These are phyloP conservation scores for Megamerina dolium DNA, from an alignment of 2,888 invertebrate species.

Conservation along the genomic window DNA sequence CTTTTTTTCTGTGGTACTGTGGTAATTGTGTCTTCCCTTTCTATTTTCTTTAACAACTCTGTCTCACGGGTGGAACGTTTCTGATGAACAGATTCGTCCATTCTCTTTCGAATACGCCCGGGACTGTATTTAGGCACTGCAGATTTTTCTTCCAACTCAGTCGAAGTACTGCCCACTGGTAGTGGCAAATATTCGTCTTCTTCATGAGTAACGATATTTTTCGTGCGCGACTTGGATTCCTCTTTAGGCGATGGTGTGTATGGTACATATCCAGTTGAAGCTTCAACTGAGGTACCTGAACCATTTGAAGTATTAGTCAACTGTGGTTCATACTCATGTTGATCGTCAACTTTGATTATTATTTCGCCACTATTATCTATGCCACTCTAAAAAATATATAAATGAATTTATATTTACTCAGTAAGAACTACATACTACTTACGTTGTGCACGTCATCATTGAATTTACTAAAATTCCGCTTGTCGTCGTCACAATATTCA, in stretches of 20 bases:
- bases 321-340: not conserved
- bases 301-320: not conserved
- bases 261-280: not conserved
- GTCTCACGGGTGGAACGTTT: too few relatives aligned
- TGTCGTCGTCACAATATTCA: not conserved
- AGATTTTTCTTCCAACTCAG: constrained; percentile 9
- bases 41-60: too few relatives aligned
- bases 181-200: constrained; percentile 21
- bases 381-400: too few relatives aligned
- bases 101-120: constrained; percentile 9
- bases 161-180: constrained; percentile 3
- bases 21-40: too few relatives aligned
- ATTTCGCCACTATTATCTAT: too few relatives aligned
- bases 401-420: too few relatives aligned
- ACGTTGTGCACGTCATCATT: too few relatives aligned
- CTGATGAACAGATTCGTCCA: too few relatives aligned
- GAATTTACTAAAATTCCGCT: too few relatives aligned
- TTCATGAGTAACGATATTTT: constrained; percentile 3
- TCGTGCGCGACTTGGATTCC: not conserved
- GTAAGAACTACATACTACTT: too few relatives aligned
- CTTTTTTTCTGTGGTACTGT: not conserved
- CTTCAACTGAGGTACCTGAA: not conserved
- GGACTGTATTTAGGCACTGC: constrained; percentile 19
- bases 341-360: not conserved
- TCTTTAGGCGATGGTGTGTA: not conserved